Base-by-base conservation (phyloP, 1,140 invertebrate genomes). In the Riptortus pedestris region DNA sequence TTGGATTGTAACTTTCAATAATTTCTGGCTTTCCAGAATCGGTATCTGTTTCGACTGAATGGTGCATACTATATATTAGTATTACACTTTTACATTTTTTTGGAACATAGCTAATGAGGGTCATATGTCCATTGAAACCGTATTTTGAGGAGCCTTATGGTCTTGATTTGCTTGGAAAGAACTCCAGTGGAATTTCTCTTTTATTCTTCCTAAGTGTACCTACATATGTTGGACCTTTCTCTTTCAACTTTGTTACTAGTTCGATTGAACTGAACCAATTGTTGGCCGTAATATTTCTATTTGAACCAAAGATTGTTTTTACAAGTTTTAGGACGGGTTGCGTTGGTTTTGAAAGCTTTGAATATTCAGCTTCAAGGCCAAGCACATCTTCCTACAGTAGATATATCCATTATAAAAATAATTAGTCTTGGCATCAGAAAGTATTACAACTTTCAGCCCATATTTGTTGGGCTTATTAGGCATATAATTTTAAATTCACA, bases 121-220 rank as follows among this genome's bases (percentile, higher is more conserved):
- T n/a, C n/a, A n/a, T n/a, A n/a, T n/a, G n/a, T n/a, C n/a, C n/a
- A n/a, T n/a, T n/a, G n/a, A n/a, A n/a, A n/a, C n/a, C n/a, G n/a
- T n/a, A n/a, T n/a, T n/a, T n/a, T n/a, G n/a, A n/a, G n/a, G n/a
- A n/a, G n/a, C n/a, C n/a, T n/a, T n/a, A n/a, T n/a, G n/a, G n/a
- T n/a, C n/a, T n/a, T n/a, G n/a, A n/a, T n/a, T n/a, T n/a, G n/a
- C n/a, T n/a, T n/a, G n/a, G n/a, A n/a, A n/a, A n/a, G n/a, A n/a
- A n/a, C n/a, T n/a, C n/a, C n/a, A n/a, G 48, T 28, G 14, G 48
- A 51, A 20, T 12, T 45, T 18, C 31, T 16, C 12, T 20, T 61
- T 73, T 72, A 62, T 73, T 72, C 65, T 71, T 72, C 63, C 72
- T 27, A 7, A 73, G 65, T n/a, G 71, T 73, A 27, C 70, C 71